phyloP scores from a whole-genome alignment of 2,888 invertebrate genomes.

The Apodemia hepburni region DNA sequence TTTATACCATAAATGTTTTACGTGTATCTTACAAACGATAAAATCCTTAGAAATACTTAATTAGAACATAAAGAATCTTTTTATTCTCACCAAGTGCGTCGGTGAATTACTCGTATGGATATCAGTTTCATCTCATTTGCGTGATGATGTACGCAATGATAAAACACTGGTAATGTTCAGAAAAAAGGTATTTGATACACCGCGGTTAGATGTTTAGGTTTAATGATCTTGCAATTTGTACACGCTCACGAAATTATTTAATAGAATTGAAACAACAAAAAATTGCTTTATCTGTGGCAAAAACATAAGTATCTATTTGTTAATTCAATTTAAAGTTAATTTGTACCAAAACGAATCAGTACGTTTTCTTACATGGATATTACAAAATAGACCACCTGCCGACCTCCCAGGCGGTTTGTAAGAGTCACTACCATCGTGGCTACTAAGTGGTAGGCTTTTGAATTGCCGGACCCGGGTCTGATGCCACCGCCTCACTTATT shows the following conservation, averaged over 20 bases:
- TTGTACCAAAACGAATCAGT: no score
- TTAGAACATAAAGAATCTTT: constrained; percentile 9
- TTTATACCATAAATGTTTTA: not conserved
- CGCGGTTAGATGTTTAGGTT: constrained; percentile 6
- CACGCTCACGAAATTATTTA: not conserved
- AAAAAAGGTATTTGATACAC: constrained; percentile 5
- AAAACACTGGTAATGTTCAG: constrained; percentile 1
- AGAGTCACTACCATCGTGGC: no score
- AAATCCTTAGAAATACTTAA: not conserved
- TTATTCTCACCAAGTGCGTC: not conserved
- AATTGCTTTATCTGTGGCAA: no score
- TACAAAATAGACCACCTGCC: no score
- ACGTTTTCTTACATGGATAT: no score
- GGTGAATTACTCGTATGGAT: not conserved
- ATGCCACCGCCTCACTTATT: no score
- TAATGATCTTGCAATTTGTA: constrained; percentile 9
- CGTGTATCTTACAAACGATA: not conserved
- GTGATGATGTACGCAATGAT: constrained; percentile 18
- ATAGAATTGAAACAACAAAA: no score
- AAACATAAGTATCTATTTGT: no score
- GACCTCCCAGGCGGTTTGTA: no score
- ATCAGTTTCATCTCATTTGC: constrained; percentile 15
- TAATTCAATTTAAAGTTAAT: no score
- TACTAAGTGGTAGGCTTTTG: no score
- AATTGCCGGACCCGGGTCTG: no score